Percentiles rank a stretch among this genome's conserved stretches.
phyloP scores from a whole-genome alignment of 1,140 invertebrate species.

The Mamestra configurata region DNA sequence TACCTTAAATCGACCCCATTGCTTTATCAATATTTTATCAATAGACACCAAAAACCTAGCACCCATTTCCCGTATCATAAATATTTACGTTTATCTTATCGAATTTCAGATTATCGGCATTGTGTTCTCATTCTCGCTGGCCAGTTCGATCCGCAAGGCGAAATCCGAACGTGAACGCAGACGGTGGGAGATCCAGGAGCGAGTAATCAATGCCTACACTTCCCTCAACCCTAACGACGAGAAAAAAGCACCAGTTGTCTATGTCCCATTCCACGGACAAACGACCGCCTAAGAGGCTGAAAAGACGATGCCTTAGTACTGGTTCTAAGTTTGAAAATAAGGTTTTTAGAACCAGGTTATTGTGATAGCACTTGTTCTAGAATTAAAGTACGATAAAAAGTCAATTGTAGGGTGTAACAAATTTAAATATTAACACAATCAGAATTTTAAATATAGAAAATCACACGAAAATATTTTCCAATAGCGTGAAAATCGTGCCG shows the following conservation, averaged over 20 bases:
- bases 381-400: background rate
- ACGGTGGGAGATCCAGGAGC: slow-evolving; percentile 89
- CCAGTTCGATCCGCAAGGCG: slow-evolving; percentile 93
- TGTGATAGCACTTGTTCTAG: background rate
- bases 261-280: slow-evolving; percentile 85
- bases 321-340: slow-evolving; percentile 6
- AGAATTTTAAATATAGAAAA: background rate
- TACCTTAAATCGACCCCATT: no score
- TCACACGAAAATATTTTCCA: background rate
- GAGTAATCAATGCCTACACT: slow-evolving; percentile 83
- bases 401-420: slow-evolving; percentile 7
- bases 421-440: background rate
- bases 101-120: slow-evolving; percentile 93
- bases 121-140: slow-evolving; percentile 95
- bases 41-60: background rate
- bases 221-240: slow-evolving; percentile 78
- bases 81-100: slow-evolving; percentile 35
- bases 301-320: background rate
- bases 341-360: background rate
- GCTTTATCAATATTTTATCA: background rate
- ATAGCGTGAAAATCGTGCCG: background rate
- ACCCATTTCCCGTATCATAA: background rate
- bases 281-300: slow-evolving; percentile 69
- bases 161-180: slow-evolving; percentile 92
- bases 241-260: slow-evolving; percentile 78